Percentiles rank a stretch among this genome's conserved stretches.
phyloP scores from a whole-genome alignment of 2,888 invertebrate genomes.

The Caradrina kadenii region DNA sequence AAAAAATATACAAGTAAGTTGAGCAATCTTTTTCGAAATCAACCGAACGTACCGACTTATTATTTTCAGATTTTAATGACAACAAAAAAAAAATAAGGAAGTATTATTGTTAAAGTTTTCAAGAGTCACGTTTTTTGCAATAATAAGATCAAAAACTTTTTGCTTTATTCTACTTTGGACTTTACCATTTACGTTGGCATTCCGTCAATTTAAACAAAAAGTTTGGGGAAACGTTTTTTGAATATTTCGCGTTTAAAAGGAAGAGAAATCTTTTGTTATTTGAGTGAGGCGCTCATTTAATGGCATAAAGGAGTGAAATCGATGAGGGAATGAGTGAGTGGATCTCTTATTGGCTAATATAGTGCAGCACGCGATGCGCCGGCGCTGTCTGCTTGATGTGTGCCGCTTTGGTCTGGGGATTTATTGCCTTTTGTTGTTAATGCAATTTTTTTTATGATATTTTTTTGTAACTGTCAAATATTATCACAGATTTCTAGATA shows the following conservation, averaged over 20 bases:
- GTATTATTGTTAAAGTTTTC: slow-evolving; percentile 43
- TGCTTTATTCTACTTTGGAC: slow-evolving; percentile 44
- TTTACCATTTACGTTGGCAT: slow-evolving; percentile 43
- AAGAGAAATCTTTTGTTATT: slow-evolving; percentile 55
- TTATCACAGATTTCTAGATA: not conserved
- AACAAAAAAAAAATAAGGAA: slow-evolving; percentile 39
- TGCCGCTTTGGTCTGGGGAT: slow-evolving; percentile 48
- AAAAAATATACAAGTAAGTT: not conserved
- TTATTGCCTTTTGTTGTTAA: not conserved
- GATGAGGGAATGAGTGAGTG: slow-evolving; percentile 71
- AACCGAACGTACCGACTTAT: slow-evolving; percentile 38
- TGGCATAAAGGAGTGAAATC: slow-evolving; percentile 74
- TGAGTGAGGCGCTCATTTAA: slow-evolving; percentile 68
- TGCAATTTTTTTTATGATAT: not conserved
- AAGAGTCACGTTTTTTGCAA: slow-evolving; percentile 61
- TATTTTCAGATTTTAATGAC: slow-evolving; percentile 57
- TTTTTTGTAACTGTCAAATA: too few species aligned
- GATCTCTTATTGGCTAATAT: slow-evolving; percentile 79
- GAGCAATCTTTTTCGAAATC: slow-evolving; percentile 47
- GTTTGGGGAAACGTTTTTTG: slow-evolving; percentile 20
- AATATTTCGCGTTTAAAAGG: slow-evolving; percentile 44
- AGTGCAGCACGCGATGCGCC: slow-evolving; percentile 77
- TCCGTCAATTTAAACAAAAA: slow-evolving; percentile 50
- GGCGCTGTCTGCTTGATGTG: slow-evolving; percentile 46
- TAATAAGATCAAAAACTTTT: slow-evolving; percentile 58